Percentiles rank a stretch among this genome's conserved stretches.
These are phyloP conservation scores for Hypselothyrea guttata DNA, from an alignment of 2,888 invertebrate genomes.

Conservation along the genomic window DNA sequence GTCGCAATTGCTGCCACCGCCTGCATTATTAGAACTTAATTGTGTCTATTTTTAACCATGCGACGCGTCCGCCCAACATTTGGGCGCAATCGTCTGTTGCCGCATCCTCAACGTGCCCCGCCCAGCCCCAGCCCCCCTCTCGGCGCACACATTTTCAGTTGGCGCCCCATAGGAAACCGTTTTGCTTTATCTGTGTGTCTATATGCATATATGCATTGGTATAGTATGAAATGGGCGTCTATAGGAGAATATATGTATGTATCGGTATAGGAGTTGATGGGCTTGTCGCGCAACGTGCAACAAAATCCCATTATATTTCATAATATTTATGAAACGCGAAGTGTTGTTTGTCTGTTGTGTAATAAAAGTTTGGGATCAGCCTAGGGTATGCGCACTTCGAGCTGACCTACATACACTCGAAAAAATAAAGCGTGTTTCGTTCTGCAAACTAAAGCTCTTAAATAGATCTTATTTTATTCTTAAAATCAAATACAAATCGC, in stretches of 20 bases:
- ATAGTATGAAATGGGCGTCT: constrained; percentile 14
- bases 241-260: background rate
- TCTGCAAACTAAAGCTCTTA: no score
- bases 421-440: no score
- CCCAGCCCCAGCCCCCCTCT: background rate
- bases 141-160: constrained; percentile 9
- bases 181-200: constrained; percentile 25
- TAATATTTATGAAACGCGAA: no score
- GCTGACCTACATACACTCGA: no score
- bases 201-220: constrained; percentile 1
- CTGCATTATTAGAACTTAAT: constrained; percentile 74
- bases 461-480: no score
- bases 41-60: constrained; percentile 72
- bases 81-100: constrained; percentile 39
- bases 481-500: no score
- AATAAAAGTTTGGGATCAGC: no score
- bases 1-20: constrained; percentile 30
- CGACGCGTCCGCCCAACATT: constrained; percentile 58
- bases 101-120: background rate
- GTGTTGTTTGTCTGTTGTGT: no score
- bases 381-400: constrained; percentile 5
- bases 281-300: no score
- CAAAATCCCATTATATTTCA: no score
- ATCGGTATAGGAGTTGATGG: no score
- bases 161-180: constrained; percentile 47